Base-by-base conservation (phyloP, 1,140 invertebrate species). In the Daktulosphaira vitifoliae region DNA sequence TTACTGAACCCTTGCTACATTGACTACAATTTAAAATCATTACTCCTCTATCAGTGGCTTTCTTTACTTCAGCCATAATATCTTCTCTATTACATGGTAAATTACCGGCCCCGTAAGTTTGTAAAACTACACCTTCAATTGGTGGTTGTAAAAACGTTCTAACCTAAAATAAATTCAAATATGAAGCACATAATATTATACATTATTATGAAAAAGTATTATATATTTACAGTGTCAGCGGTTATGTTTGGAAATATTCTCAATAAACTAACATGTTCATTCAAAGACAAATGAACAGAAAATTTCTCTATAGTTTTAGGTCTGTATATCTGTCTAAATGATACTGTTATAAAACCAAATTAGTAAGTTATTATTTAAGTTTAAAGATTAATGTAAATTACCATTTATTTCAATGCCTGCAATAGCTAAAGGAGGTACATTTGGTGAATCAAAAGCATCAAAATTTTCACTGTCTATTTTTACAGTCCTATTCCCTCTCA, bases 11-110 rank as follows among this genome's bases (percentile, higher is more conserved):
- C 65, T 83, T 83, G 1, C 77, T 74, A 71, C 96, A 98, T 73
- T 98, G 94, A 0, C 92, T 94, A 42, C 89, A 90, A 74, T 97
- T 98, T 1, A 98, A 81, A 37, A 98, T 85, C 11, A 99, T 84
- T 0, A 96, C 81, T 1, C 92, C 94, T 25, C 88, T 78, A 22
- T 84, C 76, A 1, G 83, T 78, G 0, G 95, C 94, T 1, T 79
- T 77, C 38, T 81, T 75, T 1, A 98, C 75, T 68, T 86, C 87
- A 0, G 82, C 76, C 1, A 96, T 74, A 1, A 99, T 76, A 69
- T 96, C 93, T n/a, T 78, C 75, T 15, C 90, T 79, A 71, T 90
- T 88, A 0, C 82, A 84, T 0, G 95, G 94, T 18, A 95, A 83
- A 72, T 98, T 98, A 1, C 96, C 96, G 1, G 87, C 81, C 7